Percentiles rank a stretch among this genome's conserved stretches.
Conservation (phyloP, 2,888 invertebrate species). For the Keiferia lycopersicella region DNA sequence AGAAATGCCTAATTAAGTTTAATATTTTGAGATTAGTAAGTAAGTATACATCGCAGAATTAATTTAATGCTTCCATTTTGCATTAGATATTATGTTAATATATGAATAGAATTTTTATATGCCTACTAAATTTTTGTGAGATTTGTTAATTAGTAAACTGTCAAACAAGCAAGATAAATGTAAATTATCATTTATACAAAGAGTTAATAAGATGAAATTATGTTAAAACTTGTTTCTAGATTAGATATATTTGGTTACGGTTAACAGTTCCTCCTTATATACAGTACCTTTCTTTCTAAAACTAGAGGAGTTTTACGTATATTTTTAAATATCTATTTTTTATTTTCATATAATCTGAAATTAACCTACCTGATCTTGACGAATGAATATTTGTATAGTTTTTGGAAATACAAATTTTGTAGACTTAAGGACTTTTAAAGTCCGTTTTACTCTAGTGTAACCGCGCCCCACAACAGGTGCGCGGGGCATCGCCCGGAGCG, state of each 20-base stretch:
- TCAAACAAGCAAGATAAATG: background rate
- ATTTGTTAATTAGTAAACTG: background rate
- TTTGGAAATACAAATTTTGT: too few species aligned
- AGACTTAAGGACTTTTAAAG: too few species aligned
- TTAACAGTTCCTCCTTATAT: background rate
- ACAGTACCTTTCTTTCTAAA: too few species aligned
- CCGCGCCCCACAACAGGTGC: conserved; percentile 32
- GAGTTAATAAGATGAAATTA: too few species aligned
- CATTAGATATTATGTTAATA: background rate
- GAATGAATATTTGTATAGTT: too few species aligned
- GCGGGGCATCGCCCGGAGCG: conserved; percentile 29
- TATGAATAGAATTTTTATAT: background rate
- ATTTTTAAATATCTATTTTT: too few species aligned
- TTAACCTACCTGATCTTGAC: too few species aligned
- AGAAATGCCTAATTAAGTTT: background rate
- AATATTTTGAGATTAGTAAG: background rate
- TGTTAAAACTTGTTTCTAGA: background rate
- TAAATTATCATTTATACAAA: too few species aligned
- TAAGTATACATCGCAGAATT: background rate
- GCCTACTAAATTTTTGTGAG: background rate
- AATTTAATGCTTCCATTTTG: background rate
- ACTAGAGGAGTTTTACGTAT: too few species aligned
- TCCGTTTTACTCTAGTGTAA: conserved; percentile 19
- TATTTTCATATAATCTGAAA: too few species aligned
- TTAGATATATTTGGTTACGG: background rate